phyloP scores from a whole-genome alignment of 2,888 invertebrate species.

The Catocala nupta region DNA sequence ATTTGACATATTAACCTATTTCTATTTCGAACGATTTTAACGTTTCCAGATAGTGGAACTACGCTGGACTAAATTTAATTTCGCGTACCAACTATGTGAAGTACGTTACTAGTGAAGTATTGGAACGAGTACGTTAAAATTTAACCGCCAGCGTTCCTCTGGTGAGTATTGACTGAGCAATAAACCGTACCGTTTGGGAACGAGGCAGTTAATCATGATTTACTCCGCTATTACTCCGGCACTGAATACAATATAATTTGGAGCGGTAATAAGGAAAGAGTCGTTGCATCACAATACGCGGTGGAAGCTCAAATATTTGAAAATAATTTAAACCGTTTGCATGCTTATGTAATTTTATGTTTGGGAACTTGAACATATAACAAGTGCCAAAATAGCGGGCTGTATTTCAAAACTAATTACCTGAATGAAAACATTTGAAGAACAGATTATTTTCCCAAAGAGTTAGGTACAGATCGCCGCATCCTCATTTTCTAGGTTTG shows the following conservation, averaged over 20 bases:
- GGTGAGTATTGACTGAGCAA: conserved; percentile 30
- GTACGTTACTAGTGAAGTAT: conserved; percentile 20
- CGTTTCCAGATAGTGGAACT: no score
- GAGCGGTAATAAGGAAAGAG: conserved; percentile 52
- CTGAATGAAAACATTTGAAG: no score
- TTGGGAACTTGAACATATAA: neutral
- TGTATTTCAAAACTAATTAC: no score
- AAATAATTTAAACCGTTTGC: conserved; percentile 5
- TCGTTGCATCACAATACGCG: conserved; percentile 29
- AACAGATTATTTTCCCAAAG: no score
- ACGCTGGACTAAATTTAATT: no score
- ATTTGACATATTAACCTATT: neutral
- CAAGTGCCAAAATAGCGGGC: neutral
- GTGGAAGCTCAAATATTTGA: conserved; percentile 22
- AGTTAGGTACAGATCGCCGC: no score
- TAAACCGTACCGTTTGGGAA: conserved; percentile 39
- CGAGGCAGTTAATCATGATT: conserved; percentile 48
- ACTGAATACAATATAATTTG: conserved; percentile 44
- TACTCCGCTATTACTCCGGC: conserved; percentile 38
- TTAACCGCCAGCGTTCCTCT: conserved; percentile 23
- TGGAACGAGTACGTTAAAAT: conserved; percentile 23
- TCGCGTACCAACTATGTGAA: conserved; percentile 8
- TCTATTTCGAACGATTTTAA: no score
- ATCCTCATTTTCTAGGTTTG: no score
- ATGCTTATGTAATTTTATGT: neutral